Percentiles rank a stretch among this genome's conserved stretches.
These are phyloP conservation scores for Empidonax alnorum DNA, from an alignment of 2,113 vertebrate genomes.

Conservation along the genomic window DNA sequence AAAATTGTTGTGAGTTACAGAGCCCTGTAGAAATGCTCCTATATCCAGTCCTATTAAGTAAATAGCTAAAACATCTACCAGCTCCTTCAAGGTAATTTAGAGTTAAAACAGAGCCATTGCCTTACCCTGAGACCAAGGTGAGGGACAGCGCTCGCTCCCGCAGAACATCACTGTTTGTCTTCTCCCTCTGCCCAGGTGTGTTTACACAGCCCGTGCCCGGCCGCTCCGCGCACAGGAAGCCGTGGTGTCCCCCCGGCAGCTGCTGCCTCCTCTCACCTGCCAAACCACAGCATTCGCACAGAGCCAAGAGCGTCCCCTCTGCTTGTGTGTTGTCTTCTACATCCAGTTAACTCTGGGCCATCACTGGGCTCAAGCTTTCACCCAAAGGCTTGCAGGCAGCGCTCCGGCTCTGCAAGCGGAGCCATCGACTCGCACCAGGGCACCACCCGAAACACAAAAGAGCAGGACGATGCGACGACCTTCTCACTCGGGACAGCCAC, in stretches of 20 bases:
- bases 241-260: neutral
- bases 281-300: accelerated
- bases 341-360: neutral
- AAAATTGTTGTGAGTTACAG: conserved; percentile 4
- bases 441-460: neutral
- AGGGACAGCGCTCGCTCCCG: neutral
- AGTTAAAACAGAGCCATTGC: neutral
- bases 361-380: neutral
- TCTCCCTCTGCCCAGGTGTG: neutral
- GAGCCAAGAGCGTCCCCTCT: neutral
- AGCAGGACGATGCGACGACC: accelerated
- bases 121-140: neutral
- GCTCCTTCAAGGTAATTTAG: neutral
- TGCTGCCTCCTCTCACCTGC: neutral
- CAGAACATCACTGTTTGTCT: neutral
- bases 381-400: neutral
- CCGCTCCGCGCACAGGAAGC: neutral
- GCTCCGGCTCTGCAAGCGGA: neutral
- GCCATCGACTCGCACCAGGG: accelerated
- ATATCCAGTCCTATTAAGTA: neutral
- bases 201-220: neutral
- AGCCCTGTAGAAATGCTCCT: neutral
- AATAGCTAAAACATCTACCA: neutral
- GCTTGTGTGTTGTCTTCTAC: neutral
- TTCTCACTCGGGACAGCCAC: neutral